phyloP scores from a whole-genome alignment of 2,113 vertebrate genomes.

The Vulpes ferrilata region DNA sequence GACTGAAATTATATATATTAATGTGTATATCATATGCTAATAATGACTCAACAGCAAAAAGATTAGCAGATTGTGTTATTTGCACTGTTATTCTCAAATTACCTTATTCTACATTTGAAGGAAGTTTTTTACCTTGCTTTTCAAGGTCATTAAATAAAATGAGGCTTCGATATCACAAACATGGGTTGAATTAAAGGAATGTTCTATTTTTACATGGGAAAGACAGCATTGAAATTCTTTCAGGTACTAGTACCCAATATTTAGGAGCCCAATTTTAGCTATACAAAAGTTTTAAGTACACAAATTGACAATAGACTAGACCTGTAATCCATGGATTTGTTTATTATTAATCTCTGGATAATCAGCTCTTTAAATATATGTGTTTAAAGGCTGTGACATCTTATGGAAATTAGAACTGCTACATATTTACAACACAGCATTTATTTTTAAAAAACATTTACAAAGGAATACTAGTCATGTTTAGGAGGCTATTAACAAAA shows the following conservation, averaged over 20 bases:
- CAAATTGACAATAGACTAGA: neutral
- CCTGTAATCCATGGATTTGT: neutral
- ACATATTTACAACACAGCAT: neutral
- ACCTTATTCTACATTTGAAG: conserved; percentile 23
- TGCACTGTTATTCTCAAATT: conserved; percentile 41
- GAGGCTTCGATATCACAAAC: conserved; percentile 48
- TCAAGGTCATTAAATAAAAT: conserved; percentile 23
- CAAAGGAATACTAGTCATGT: neutral
- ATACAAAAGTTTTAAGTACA: conserved; percentile 13
- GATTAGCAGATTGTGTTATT: neutral
- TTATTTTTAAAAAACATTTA: neutral
- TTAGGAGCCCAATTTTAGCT: neutral
- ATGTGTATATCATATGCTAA: neutral
- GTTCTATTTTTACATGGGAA: neutral
- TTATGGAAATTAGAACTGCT: neutral
- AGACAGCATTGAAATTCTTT: conserved; percentile 17
- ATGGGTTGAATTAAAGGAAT: conserved; percentile 30
- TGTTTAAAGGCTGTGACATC: neutral
- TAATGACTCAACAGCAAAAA: neutral
- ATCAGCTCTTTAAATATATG: conserved; percentile 38
- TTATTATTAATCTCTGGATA: conserved; percentile 28
- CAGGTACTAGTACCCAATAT: neutral
- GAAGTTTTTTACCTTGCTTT: conserved; percentile 50
- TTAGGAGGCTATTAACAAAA: neutral
- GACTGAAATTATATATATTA: conserved; percentile 39